phyloP scores from a whole-genome alignment of 1,140 invertebrate species.

The Tetranychus cinnabarinus region DNA sequence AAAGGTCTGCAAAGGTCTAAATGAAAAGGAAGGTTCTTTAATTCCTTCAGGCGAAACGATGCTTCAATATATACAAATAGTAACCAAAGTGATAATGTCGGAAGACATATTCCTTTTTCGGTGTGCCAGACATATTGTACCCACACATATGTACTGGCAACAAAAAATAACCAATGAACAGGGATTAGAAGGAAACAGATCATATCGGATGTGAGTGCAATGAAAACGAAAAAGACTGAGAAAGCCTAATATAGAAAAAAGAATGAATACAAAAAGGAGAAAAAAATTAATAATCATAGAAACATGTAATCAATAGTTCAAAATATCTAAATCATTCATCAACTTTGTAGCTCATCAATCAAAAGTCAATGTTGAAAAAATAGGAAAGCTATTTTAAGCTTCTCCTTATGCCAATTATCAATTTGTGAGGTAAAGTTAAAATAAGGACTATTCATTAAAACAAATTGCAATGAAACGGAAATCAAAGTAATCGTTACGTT shows the following conservation, averaged over 20 bases:
- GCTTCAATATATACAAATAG: slow-evolving; percentile 87
- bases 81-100: slow-evolving; percentile 79
- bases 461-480: too few species aligned
- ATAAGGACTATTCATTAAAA: too few species aligned
- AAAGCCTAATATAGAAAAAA: slow-evolving; percentile 34
- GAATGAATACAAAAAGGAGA: slow-evolving; percentile 28
- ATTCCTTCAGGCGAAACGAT: slow-evolving; percentile 57
- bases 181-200: slow-evolving; percentile 98
- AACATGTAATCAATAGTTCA: too few species aligned
- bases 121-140: slow-evolving; percentile 97
- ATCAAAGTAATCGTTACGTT: too few species aligned
- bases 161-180: slow-evolving; percentile 90
- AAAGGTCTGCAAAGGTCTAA: slow-evolving; percentile 88
- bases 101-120: slow-evolving; percentile 79
- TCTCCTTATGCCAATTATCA: too few species aligned
- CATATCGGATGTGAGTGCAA: slow-evolving; percentile 92
- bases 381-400: too few species aligned
- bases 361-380: too few species aligned
- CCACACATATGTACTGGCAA: slow-evolving; percentile 95
- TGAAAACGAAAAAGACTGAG: slow-evolving; percentile 91
- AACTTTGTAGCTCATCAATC: too few species aligned
- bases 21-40: slow-evolving; percentile 64
- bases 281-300: too few species aligned
- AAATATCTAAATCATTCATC: too few species aligned
- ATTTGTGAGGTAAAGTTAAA: too few species aligned